Conservation (phyloP, 2,113 vertebrate genomes). For the Chaenogobius annularis region DNA sequence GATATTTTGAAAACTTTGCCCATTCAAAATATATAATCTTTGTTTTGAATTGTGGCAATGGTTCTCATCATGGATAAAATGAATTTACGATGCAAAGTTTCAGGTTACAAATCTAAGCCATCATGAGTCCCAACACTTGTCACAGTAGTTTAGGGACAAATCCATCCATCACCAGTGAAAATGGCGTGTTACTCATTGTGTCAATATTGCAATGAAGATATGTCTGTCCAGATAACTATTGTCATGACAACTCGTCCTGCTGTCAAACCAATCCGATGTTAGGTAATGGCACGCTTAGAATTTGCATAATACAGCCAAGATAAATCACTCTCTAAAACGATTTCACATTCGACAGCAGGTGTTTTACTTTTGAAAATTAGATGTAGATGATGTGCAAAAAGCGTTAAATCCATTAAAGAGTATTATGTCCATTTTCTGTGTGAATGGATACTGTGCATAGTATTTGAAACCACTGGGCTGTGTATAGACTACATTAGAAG, state of each 20-base stretch:
- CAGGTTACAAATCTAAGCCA: neutral
- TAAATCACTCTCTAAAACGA: neutral
- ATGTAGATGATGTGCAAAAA: neutral
- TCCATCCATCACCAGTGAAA: slow-evolving; percentile 17
- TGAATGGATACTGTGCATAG: slow-evolving; percentile 1
- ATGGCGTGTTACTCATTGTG: slow-evolving; percentile 26
- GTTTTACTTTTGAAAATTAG: neutral
- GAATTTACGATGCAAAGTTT: neutral
- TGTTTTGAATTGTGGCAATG: too few relatives aligned
- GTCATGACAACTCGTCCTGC: neutral
- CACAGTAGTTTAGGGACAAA: slow-evolving; percentile 22
- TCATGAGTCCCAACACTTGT: slow-evolving; percentile 34
- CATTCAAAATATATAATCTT: too few relatives aligned
- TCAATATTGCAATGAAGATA: slow-evolving; percentile 24
- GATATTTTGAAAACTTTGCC: too few relatives aligned
- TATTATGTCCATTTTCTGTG: slow-evolving; percentile 12
- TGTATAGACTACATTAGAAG: slow-evolving; percentile 18
- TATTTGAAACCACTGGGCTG: slow-evolving; percentile 1
- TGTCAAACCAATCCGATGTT: slow-evolving; percentile 2
- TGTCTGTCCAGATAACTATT: slow-evolving; percentile 30
- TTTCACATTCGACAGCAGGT: neutral
- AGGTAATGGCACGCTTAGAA: neutral
- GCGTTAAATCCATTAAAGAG: neutral
- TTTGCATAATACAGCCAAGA: neutral
- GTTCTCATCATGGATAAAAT: neutral